A percentile compares a stretch with the other conserved stretches of the same genome.
Evolutionary conservation across 2,797 vertebrate genomes (phyloP).

Genomic region (Xyrichtys novacula): DNA sequence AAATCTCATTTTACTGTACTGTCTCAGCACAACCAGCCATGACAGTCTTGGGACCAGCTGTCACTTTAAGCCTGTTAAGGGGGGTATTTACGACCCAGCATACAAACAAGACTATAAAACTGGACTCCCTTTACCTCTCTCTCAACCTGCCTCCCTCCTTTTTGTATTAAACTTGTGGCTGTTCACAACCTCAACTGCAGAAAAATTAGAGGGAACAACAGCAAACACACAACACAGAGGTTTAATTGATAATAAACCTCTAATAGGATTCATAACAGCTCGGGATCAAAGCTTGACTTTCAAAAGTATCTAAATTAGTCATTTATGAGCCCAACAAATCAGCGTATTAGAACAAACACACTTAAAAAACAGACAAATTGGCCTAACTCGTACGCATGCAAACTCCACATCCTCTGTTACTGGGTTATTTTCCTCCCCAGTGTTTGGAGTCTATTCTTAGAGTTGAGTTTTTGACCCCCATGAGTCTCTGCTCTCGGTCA

Average conservation of each 20-base stretch:
- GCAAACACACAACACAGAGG: constrained; percentile 32
- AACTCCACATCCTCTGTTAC: constrained; percentile 62
- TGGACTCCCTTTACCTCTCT: constrained; percentile 60
- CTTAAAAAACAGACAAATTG: constrained; percentile 15
- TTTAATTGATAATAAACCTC: constrained; percentile 53
- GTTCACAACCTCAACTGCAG: constrained; percentile 43
- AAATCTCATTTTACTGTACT: neutral
- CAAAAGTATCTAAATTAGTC: constrained; percentile 12
- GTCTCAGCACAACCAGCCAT: constrained; percentile 3
- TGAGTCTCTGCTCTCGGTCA: constrained; percentile 53
- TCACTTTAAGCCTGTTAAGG: constrained; percentile 60
- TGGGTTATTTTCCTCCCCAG: constrained; percentile 74
- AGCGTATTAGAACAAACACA: constrained; percentile 5
- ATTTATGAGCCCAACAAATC: constrained; percentile 44
- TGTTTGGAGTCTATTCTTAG: constrained; percentile 82
- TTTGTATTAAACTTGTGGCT: constrained; percentile 45
- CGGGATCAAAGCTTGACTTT: constrained; percentile 34
- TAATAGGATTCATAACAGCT: constrained; percentile 40
- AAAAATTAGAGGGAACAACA: constrained; percentile 43
- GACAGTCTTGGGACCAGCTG: constrained; percentile 45
- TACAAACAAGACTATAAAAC: constrained; percentile 73
- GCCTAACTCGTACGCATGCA: constrained; percentile 1
- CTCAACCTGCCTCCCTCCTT: constrained; percentile 37
- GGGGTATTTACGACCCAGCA: constrained; percentile 64
- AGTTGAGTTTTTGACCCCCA: constrained; percentile 74